Percentiles rank a stretch among this genome's conserved stretches.
Evolutionary conservation across 2,113 vertebrate species (phyloP).

Genomic region (Carassius carassius): DNA sequence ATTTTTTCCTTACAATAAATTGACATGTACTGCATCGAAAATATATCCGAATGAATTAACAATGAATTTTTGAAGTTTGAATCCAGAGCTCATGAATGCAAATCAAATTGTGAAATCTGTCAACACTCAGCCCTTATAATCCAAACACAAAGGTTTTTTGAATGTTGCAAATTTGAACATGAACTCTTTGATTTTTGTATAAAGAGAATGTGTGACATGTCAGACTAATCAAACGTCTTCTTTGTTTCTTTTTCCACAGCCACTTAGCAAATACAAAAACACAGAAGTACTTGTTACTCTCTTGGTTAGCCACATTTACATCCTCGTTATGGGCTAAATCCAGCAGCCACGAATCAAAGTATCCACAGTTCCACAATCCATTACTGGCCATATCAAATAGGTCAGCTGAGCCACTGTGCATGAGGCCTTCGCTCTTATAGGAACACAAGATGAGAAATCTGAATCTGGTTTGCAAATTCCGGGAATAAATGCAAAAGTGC

Average conservation of each 20-base stretch:
- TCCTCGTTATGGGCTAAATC: not conserved
- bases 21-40: no score
- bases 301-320: not conserved
- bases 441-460: conserved; percentile 27
- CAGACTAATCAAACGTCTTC: not conserved
- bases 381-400: conserved; percentile 4
- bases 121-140: not conserved
- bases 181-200: not conserved
- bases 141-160: not conserved
- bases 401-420: not conserved
- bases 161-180: not conserved
- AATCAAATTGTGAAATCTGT: not conserved
- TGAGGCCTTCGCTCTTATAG: not conserved
- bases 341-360: not conserved
- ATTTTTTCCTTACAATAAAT: no score
- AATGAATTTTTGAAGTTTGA: not conserved
- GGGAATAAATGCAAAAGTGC: conserved; percentile 37
- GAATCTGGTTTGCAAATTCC: conserved; percentile 39
- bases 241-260: not conserved
- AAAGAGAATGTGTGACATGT: not conserved
- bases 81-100: not conserved
- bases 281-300: not conserved
- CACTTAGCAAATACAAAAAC: conserved; percentile 1
- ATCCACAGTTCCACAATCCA: not conserved
- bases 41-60: not conserved